A percentile compares a stretch with the other conserved stretches of the same genome.
Conservation (phyloP, 2,797 vertebrate species). For the Syngnathus rostellatus region DNA sequence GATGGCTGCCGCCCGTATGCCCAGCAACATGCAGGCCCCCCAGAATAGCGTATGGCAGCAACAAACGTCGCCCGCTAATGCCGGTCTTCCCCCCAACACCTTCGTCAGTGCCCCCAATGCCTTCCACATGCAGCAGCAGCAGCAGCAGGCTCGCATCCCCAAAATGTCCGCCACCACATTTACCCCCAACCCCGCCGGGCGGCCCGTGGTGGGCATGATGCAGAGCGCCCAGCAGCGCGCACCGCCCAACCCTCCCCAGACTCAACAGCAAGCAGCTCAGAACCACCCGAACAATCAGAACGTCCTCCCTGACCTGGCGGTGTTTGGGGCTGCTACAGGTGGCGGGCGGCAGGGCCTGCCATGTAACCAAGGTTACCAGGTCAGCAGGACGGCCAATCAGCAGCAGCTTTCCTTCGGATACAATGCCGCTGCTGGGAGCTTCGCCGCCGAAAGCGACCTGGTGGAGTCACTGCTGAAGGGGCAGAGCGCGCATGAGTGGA, state of each 20-base stretch:
- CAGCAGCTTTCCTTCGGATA: conserved; percentile 82
- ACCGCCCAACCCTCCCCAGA: conserved; percentile 54
- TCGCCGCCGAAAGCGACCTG: conserved; percentile 85
- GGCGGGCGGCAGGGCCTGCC: conserved; percentile 73
- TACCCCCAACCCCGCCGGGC: conserved; percentile 56
- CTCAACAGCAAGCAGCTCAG: conserved; percentile 68
- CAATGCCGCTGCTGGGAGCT: conserved; percentile 70
- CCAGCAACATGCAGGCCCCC: conserved; percentile 56
- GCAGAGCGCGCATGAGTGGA: conserved; percentile 95
- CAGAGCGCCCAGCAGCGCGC: conserved; percentile 76
- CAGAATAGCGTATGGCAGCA: conserved; percentile 81
- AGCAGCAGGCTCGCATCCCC: conserved; percentile 72
- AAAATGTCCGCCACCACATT: conserved; percentile 77
- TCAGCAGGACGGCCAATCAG: conserved; percentile 76
- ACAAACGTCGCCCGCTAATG: conserved; percentile 61
- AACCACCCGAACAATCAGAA: conserved; percentile 52
- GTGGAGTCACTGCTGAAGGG: conserved; percentile 92
- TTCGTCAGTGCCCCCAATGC: conserved; percentile 69
- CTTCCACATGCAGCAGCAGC: conserved; percentile 81
- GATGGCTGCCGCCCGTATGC: conserved; percentile 67
- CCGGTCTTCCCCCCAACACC: conserved; percentile 58
- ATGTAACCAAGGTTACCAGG: conserved; percentile 86
- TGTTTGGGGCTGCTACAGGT: conserved; percentile 75
- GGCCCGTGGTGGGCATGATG: conserved; percentile 78
- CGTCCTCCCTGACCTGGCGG: conserved; percentile 75